These are phyloP conservation scores for Poeciliopsis presidionis DNA, from an alignment of 2,797 vertebrate species.

Conservation along the genomic window DNA sequence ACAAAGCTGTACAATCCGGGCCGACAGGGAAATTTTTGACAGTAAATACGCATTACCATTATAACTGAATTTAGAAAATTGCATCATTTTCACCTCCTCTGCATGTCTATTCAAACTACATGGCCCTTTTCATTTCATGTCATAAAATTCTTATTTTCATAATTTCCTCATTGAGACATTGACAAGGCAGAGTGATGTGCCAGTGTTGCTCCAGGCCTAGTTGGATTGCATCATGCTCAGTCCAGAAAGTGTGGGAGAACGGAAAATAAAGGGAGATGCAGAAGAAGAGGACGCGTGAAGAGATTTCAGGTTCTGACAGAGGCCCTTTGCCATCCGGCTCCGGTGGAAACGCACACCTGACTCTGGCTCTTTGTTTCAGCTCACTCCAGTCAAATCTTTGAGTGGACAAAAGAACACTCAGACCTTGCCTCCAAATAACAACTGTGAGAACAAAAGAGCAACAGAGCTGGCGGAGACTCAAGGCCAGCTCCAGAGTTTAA, in stretches of 20 bases:
- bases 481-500: conserved; percentile 88
- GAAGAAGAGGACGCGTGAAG: conserved; percentile 64
- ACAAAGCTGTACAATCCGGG: conserved; percentile 80
- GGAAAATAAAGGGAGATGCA: conserved; percentile 68
- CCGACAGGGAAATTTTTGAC: conserved; percentile 81
- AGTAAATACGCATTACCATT: conserved; percentile 81
- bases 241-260: conserved; percentile 75
- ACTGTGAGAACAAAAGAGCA: conserved; percentile 81
- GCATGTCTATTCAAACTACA: conserved; percentile 81
- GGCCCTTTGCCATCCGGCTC: conserved; percentile 55
- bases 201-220: conserved; percentile 79
- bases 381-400: conserved; percentile 59
- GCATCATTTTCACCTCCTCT: conserved; percentile 86
- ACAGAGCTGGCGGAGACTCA: conserved; percentile 81
- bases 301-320: conserved; percentile 69
- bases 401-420: conserved; percentile 76
- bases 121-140: conserved; percentile 82
- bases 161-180: conserved; percentile 83
- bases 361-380: conserved; percentile 47
- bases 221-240: conserved; percentile 83
- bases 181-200: conserved; percentile 79
- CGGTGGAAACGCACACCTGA: conserved; percentile 64
- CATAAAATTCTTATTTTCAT: conserved; percentile 83
- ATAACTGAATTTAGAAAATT: conserved; percentile 86
- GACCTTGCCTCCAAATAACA: conserved; percentile 76